Evolutionary conservation across 1,140 invertebrate species (phyloP), one percentile per base, ranked within the genome.

Genomic region (Bombus breviceps): DNA sequence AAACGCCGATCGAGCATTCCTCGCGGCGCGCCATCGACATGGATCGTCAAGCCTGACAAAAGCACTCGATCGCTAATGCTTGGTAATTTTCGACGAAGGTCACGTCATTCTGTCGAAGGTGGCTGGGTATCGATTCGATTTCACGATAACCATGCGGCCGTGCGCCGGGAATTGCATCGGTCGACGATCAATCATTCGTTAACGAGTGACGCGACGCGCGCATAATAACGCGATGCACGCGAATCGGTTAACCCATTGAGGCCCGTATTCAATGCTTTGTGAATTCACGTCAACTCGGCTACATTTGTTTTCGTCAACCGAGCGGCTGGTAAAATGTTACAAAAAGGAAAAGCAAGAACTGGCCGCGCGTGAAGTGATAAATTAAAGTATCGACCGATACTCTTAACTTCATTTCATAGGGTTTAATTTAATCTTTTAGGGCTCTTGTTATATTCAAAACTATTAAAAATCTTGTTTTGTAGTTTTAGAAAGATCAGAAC

Each of bases 141-240:
- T 41, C 9, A 39, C 75, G 57, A 78, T 64, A 78, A 78, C 53
- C 37, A 37, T 18, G 28, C 25, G 34, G 4, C 12, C 12, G 25
- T n/a, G 73, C 32, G 32, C 37, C 25, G 32, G 73, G 43, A 41
- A 78, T 62, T 77, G 64, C 75, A 32, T 78, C 28, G 53, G 37
- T 34, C 43, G 73, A 34, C 75, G 75, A 78, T 78, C 75, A 64
- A 78, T 78, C 75, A 78, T 78, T 78, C 34, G 73, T 53, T 75
- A 53, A 75, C 73, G 73, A 64, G 59, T 64, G 75, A 41, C 53
- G 74, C 74, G 74, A 78, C 59, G 37, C 75, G 57, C 37, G 57
- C 34, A 34, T 75, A 76, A 76, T 78, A 64, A 66, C 53, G 59
- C 37, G 59, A 32, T 64, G 59, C 75, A 78, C 34, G 53, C 75